Evolutionary conservation across 2,113 vertebrate genomes (phyloP).

Genomic region (Axis porcinus): DNA sequence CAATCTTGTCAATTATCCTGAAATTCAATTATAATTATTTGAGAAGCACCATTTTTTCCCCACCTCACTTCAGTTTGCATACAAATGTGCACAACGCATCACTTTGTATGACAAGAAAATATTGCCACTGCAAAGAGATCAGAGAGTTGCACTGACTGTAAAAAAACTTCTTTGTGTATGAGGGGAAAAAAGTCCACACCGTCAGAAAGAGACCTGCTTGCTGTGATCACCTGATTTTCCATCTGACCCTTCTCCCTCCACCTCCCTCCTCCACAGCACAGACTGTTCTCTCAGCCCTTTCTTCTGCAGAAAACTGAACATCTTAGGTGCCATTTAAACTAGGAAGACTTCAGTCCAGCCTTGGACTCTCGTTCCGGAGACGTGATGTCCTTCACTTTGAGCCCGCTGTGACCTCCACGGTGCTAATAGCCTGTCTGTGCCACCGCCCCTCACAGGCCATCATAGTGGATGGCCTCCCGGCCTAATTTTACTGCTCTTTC

Average conservation of each 20-base stretch:
- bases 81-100: neutral
- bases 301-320: neutral
- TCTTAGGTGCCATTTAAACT: neutral
- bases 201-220: neutral
- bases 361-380: neutral
- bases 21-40: neutral
- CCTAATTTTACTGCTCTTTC: constrained; percentile 59
- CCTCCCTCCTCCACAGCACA: neutral
- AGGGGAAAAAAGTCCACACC: neutral
- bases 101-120: neutral
- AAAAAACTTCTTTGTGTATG: neutral
- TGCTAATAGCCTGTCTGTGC: constrained; percentile 12
- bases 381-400: neutral
- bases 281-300: neutral
- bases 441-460: neutral
- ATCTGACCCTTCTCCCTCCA: neutral
- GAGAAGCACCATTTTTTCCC: neutral
- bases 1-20: neutral
- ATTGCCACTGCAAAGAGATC: neutral
- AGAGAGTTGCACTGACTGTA: neutral
- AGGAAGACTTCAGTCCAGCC: neutral
- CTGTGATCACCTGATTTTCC: neutral
- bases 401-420: neutral
- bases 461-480: constrained; percentile 11
- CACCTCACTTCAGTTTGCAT: neutral